These are phyloP conservation scores for Tinea semifulvella DNA, from an alignment of 2,888 invertebrate genomes.

Conservation along the genomic window DNA sequence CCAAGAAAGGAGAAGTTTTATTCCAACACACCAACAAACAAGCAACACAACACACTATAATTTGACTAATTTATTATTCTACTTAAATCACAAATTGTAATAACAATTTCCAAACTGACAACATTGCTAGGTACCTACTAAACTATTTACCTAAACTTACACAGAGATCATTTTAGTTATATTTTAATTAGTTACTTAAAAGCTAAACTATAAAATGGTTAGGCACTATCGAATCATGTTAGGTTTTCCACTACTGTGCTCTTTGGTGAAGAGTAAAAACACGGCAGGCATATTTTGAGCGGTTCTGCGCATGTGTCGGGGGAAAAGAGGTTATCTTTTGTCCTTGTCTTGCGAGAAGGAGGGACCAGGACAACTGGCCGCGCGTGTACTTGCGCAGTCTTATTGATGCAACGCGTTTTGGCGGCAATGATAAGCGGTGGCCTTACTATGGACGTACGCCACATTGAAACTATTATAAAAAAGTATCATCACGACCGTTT, in stretches of 20 bases:
- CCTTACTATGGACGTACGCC: too few species aligned
- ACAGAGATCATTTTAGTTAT: slow-evolving; percentile 4
- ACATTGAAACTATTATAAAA: too few species aligned
- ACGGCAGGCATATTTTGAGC: slow-evolving; percentile 11
- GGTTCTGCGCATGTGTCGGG: slow-evolving; percentile 43
- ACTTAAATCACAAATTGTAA: background rate
- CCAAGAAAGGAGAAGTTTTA: too few species aligned
- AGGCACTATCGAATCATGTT: background rate
- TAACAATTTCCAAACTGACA: background rate
- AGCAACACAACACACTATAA: slow-evolving; percentile 2
- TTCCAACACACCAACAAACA: too few species aligned
- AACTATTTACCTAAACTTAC: slow-evolving; percentile 3
- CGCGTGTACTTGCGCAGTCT: slow-evolving; percentile 51
- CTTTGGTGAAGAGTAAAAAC: slow-evolving; percentile 2
- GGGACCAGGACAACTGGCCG: slow-evolving; percentile 29
- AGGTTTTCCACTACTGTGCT: slow-evolving; percentile 2
- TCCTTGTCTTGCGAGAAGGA: slow-evolving; percentile 27
- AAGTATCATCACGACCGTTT: too few species aligned
- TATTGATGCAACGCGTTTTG: slow-evolving; percentile 52
- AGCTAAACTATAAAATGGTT: background rate
- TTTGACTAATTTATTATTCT: background rate
- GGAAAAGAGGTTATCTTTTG: slow-evolving; percentile 39
- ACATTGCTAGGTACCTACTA: background rate
- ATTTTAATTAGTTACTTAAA: background rate
- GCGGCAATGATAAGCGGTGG: slow-evolving; percentile 62